These are phyloP conservation scores for Zelleria hepariella DNA, from an alignment of 2,888 invertebrate genomes.

Conservation along the genomic window DNA sequence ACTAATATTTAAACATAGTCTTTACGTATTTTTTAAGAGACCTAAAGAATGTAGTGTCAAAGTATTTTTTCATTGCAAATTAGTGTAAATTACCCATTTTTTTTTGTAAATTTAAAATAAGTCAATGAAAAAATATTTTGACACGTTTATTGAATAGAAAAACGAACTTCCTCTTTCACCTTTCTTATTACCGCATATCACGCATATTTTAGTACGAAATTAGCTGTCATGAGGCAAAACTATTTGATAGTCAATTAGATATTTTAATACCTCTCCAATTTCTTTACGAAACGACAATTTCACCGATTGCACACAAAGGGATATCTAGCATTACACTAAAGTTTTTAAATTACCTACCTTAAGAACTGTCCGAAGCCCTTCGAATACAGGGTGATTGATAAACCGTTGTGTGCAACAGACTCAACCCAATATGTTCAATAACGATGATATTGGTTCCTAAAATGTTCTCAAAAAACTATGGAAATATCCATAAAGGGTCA, in stretches of 20 bases:
- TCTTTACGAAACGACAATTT: neutral
- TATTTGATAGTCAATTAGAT: slow-evolving; percentile 48
- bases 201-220: slow-evolving; percentile 32
- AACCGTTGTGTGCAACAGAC: no score
- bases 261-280: slow-evolving; percentile 2
- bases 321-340: no score
- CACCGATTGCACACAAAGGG: neutral
- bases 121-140: slow-evolving; percentile 27
- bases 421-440: no score
- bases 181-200: slow-evolving; percentile 58
- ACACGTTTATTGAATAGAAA: slow-evolving; percentile 23
- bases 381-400: no score
- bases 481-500: no score
- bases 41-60: slow-evolving; percentile 14
- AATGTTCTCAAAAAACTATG: no score
- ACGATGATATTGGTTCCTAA: no score
- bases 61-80: slow-evolving; percentile 14
- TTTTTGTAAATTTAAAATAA: neutral
- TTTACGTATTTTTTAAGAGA: slow-evolving; percentile 11
- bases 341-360: no score
- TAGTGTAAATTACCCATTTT: neutral
- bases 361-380: no score
- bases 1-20: slow-evolving; percentile 9
- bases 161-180: slow-evolving; percentile 39
- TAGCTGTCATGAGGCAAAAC: slow-evolving; percentile 34